Evolutionary conservation across 2,113 vertebrate species (phyloP).

Genomic region (Myiagra hebetior): DNA sequence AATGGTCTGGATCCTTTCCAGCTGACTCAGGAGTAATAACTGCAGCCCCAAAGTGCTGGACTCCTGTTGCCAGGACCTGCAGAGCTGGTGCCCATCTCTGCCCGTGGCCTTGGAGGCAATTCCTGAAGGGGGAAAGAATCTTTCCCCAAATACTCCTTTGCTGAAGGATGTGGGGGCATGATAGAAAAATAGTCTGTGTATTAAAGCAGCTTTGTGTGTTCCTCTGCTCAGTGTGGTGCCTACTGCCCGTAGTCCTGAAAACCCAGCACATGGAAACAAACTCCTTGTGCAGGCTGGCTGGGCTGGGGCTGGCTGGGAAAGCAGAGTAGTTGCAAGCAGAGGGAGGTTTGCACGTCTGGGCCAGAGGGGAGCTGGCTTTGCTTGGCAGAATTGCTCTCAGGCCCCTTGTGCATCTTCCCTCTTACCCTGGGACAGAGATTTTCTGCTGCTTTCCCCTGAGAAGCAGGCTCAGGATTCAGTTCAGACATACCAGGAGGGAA

Average conservation of each 20-base stretch:
- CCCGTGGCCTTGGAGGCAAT: accelerated
- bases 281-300: neutral
- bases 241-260: neutral
- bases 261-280: neutral
- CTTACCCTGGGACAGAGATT: neutral
- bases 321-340: neutral
- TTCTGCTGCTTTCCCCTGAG: neutral
- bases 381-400: neutral
- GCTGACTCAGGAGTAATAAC: neutral
- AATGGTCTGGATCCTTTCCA: slow-evolving; percentile 6
- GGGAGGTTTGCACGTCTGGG: neutral
- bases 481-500: neutral
- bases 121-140: neutral
- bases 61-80: neutral
- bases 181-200: neutral
- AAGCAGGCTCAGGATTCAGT: neutral
- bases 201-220: neutral
- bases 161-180: neutral
- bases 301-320: neutral
- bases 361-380: neutral
- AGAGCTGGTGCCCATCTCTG: neutral
- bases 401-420: neutral
- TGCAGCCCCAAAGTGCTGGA: neutral
- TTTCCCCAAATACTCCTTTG: neutral
- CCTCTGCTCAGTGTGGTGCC: neutral